A percentile compares a stretch with the other conserved stretches of the same genome.
These are phyloP conservation scores for Mungos mungo DNA, from an alignment of 2,113 vertebrate species.

Conservation along the genomic window DNA sequence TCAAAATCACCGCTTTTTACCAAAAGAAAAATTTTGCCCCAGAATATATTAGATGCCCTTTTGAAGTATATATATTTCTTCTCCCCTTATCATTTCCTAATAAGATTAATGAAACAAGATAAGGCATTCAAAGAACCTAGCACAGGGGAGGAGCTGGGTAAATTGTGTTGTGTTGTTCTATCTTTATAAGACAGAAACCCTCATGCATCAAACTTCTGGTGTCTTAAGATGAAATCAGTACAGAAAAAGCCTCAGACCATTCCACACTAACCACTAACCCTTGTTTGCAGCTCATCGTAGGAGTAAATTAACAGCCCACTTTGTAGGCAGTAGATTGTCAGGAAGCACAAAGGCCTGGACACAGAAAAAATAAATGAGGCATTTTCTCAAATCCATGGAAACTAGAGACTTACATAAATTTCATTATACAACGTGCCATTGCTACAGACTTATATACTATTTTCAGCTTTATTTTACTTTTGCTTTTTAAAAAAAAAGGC, in stretches of 20 bases:
- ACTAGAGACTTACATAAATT: slow-evolving; percentile 28
- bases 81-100: neutral
- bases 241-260: neutral
- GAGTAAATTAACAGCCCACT: neutral
- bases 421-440: slow-evolving; percentile 39
- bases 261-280: neutral
- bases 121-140: neutral
- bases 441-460: slow-evolving; percentile 19
- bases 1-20: slow-evolving; percentile 16
- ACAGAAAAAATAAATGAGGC: neutral
- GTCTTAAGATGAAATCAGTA: neutral
- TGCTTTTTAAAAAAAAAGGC: neutral
- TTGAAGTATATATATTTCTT: neutral
- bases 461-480: slow-evolving; percentile 55
- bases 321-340: neutral
- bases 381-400: slow-evolving; percentile 52
- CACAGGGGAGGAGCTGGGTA: neutral
- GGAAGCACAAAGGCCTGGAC: neutral
- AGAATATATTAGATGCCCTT: neutral
- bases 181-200: slow-evolving; percentile 2
- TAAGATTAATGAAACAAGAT: neutral
- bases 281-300: neutral
- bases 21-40: neutral
- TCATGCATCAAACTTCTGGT: neutral
- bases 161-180: neutral